A percentile compares a stretch with the other conserved stretches of the same genome.
phyloP scores from a whole-genome alignment of 2,797 vertebrate genomes.

The Silurus aristotelis region DNA sequence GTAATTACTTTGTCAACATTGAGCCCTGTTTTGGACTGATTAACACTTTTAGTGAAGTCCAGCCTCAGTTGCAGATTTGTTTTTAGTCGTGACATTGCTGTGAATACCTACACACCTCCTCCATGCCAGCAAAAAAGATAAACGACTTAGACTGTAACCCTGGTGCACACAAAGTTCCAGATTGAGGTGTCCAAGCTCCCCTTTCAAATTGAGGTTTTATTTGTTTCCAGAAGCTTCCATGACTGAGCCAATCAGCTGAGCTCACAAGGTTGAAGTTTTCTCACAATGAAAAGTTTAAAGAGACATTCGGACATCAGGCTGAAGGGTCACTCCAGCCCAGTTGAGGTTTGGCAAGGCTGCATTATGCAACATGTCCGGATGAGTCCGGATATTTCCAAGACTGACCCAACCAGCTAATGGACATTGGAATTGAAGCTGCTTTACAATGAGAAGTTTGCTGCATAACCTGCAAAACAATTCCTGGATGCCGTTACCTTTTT shows the following conservation, averaged over 20 bases:
- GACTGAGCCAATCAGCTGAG: slow-evolving; percentile 73
- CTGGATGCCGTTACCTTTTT: slow-evolving; percentile 66
- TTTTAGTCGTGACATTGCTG: slow-evolving; percentile 82
- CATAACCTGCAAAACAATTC: slow-evolving; percentile 25
- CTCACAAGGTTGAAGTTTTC: slow-evolving; percentile 69
- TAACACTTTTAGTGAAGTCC: slow-evolving; percentile 85
- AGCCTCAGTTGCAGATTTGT: slow-evolving; percentile 82
- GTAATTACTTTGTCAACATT: slow-evolving; percentile 84
- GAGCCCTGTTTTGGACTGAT: slow-evolving; percentile 83
- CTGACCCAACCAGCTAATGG: too few species aligned
- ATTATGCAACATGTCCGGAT: slow-evolving; percentile 87
- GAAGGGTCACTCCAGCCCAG: slow-evolving; percentile 72
- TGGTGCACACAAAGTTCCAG: too few species aligned
- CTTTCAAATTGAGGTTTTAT: slow-evolving; percentile 82
- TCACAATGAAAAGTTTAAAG: slow-evolving; percentile 84
- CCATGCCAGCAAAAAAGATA: slow-evolving; percentile 69
- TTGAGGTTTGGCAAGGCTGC: slow-evolving; percentile 83
- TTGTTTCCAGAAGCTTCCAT: slow-evolving; percentile 85
- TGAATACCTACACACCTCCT: slow-evolving; percentile 74
- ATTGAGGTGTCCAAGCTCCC: slow-evolving; percentile 60
- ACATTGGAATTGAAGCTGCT: too few species aligned
- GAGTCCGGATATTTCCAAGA: slow-evolving; percentile 69
- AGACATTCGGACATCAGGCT: slow-evolving; percentile 78
- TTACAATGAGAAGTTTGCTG: slow-evolving; percentile 56
- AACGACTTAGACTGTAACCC: slow-evolving; percentile 3